Base-by-base conservation (phyloP, 2,888 invertebrate species). In the Strigamia crassipes region DNA sequence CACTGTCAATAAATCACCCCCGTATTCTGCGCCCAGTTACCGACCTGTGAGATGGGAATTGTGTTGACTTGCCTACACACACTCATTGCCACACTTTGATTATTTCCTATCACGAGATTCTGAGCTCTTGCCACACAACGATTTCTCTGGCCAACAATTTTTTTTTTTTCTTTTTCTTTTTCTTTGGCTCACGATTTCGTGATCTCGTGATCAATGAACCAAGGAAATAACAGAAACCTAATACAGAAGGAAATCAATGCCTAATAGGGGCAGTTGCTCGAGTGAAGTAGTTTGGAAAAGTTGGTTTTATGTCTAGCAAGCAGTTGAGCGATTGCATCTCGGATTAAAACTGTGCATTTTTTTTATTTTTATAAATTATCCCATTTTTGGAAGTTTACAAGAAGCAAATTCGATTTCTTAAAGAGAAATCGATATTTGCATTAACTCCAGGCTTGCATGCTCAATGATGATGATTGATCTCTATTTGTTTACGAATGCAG, bases 1-100 rank as follows among this genome's bases (percentile, higher is more conserved):
- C 27, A 66, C 66, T 66, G 66, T 66, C 66, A 66, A 66, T 66
- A 66, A 66, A 66, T 66, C 66, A 66, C 66, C 66, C 27, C 66
- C 15, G 66, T 66, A 66, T 66, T 66, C 66, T 66, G 23, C 66
- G 66, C 23, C 23, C 66, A 66, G 66, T 66, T 66, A 66, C 66
- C 66, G 66, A 66, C 66, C 66, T 66, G 66, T 66, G 66, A 66
- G 66, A 66, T 66, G 66, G 66, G 66, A 66, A 66, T 66, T 66
- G 66, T 66, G 66, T 66, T 66, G 66, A 66, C 66, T 66, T 66
- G 66, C 66, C 27, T 27, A 23, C 66, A 66, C 66, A 66, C 66
- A 66, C 66, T 23, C 66, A 66, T 66, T 66, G 66, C 66, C 23
- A 27, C 66, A 66, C 66, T 66, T 66, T 66, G 66, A 66, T 66